A percentile compares a stretch with the other conserved stretches of the same genome.
These are phyloP conservation scores for Oasisia sp. DNA, from an alignment of 2,888 invertebrate genomes.

Conservation along the genomic window DNA sequence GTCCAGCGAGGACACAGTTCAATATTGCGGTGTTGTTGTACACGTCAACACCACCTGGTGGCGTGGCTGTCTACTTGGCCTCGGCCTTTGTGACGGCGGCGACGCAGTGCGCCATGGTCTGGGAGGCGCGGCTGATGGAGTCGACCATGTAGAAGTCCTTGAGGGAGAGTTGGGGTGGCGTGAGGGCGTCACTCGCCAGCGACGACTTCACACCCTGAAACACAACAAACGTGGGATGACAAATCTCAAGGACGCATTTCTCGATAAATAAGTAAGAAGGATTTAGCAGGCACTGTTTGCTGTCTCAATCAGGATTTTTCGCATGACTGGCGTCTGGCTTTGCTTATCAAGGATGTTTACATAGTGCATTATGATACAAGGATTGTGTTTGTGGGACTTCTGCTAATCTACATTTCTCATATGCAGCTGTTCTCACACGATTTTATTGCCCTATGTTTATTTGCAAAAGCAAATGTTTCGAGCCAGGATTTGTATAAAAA, in stretches of 20 bases:
- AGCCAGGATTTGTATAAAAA: too few relatives aligned
- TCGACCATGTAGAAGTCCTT: conserved; percentile 91
- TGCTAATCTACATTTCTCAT: too few relatives aligned
- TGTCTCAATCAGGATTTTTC: too few relatives aligned
- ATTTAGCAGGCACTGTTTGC: too few relatives aligned
- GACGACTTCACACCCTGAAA: conserved; percentile 64
- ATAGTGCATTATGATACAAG: too few relatives aligned
- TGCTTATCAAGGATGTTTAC: too few relatives aligned
- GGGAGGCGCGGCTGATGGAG: conserved; percentile 92
- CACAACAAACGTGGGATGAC: not conserved
- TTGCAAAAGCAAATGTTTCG: too few relatives aligned
- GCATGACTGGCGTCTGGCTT: too few relatives aligned
- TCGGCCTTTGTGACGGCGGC: conserved; percentile 72
- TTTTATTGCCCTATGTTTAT: too few relatives aligned
- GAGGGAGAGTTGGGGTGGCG: conserved; percentile 72
- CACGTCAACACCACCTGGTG: not conserved
- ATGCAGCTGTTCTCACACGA: too few relatives aligned
- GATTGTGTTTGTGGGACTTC: too few relatives aligned
- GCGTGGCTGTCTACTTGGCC: not conserved
- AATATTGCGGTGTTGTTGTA: not conserved
- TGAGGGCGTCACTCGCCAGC: conserved; percentile 68
- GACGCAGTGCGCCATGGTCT: conserved; percentile 98
- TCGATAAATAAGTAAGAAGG: too few relatives aligned
- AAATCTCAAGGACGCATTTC: not conserved
- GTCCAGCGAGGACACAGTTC: conserved; percentile 6